Percentiles rank a stretch among this genome's conserved stretches.
Evolutionary conservation across 2,797 vertebrate genomes (phyloP).

Genomic region (Dendrocincla tyrannina): DNA sequence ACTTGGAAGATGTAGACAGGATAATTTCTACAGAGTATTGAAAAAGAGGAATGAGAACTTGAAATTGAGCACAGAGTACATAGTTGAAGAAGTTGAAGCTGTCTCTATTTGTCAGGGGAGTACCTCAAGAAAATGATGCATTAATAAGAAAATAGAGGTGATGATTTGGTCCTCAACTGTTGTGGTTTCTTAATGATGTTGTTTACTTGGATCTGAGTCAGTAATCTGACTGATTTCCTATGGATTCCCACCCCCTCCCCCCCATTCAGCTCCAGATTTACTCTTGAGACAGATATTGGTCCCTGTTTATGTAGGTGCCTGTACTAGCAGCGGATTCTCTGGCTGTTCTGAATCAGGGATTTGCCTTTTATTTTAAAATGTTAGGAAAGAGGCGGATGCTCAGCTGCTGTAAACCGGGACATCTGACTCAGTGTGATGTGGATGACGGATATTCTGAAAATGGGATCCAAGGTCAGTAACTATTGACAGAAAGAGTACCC

Average conservation of each 20-base stretch:
- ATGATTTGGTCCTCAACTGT: not conserved
- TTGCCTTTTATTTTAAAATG: not conserved
- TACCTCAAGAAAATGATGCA: not conserved
- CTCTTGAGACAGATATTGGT: not conserved
- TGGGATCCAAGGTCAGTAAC: not conserved
- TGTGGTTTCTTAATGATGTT: not conserved
- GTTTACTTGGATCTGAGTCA: not conserved
- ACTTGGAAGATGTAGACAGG: not conserved
- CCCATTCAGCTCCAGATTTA: not conserved
- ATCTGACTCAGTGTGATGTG: rapidly evolving
- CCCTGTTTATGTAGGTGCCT: not conserved
- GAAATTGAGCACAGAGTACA: not conserved
- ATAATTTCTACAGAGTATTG: not conserved
- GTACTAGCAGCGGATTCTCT: not conserved
- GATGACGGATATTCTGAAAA: not conserved
- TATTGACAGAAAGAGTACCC: conserved; percentile 42
- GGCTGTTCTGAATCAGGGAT: not conserved
- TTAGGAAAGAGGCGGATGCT: not conserved
- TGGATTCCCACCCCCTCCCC: too few species aligned
- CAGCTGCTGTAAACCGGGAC: not conserved
- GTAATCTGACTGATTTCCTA: not conserved
- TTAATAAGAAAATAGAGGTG: not conserved
- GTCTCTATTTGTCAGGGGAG: not conserved
- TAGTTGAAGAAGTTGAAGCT: not conserved
- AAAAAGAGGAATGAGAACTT: not conserved